These are phyloP conservation scores for Megaceryle alcyon DNA, from an alignment of 2,797 vertebrate species.

Conservation along the genomic window DNA sequence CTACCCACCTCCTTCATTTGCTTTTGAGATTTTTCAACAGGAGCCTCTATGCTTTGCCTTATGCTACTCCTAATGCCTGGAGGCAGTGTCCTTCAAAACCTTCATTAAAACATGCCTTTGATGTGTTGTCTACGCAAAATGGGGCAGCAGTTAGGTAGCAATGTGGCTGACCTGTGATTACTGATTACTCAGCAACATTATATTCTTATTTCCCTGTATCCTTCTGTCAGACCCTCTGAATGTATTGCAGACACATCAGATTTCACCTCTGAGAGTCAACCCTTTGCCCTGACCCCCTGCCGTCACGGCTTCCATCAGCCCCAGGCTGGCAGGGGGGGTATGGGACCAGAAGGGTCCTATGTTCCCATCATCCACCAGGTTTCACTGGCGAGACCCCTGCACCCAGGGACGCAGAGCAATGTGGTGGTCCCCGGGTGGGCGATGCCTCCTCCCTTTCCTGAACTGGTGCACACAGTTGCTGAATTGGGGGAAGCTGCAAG, in stretches of 20 bases:
- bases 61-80: not conserved
- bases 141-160: not conserved
- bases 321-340: not conserved
- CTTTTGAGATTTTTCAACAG: not conserved
- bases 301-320: not conserved
- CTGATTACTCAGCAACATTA: not conserved
- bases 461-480: fast-evolving
- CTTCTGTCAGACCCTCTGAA: fast-evolving
- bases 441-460: not conserved
- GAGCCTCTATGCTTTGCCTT: not conserved
- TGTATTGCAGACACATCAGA: not conserved
- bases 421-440: fast-evolving
- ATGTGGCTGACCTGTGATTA: not conserved
- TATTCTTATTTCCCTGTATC: not conserved
- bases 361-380: fast-evolving
- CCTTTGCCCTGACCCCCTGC: not conserved
- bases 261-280: not conserved
- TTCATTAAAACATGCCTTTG: constrained; percentile 40
- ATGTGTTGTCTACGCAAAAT: not conserved
- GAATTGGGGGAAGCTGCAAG: not conserved
- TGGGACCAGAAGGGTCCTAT: fast-evolving
- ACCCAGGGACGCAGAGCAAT: not conserved
- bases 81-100: not conserved
- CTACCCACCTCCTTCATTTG: not conserved
- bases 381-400: not conserved